Conservation (phyloP, 2,888 invertebrate genomes). For the Sthenelais limicola region DNA sequence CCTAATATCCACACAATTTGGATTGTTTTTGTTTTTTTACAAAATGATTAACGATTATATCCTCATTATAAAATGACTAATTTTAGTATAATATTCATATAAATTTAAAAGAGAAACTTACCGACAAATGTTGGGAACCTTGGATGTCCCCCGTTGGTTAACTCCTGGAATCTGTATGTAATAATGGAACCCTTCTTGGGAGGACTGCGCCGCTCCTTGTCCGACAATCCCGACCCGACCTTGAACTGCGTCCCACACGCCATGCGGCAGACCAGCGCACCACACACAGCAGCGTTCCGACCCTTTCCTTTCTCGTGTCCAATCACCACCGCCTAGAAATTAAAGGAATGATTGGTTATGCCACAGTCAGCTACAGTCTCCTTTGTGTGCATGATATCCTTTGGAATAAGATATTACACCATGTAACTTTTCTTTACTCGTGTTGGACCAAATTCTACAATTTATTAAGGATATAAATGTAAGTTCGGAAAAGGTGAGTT, state of each 20-base stretch:
- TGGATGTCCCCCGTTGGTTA: slow-evolving; percentile 64
- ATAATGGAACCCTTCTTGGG: slow-evolving; percentile 69
- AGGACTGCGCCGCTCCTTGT: slow-evolving; percentile 63
- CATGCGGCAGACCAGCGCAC: slow-evolving; percentile 65
- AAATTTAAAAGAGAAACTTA: slow-evolving; percentile 40
- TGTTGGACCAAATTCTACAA: no score
- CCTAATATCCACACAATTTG: neutral
- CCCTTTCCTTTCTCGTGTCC: slow-evolving; percentile 66
- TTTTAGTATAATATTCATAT: neutral
- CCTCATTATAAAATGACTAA: neutral
- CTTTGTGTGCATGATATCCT: no score
- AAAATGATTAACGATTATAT: neutral
- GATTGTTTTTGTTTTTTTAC: neutral
- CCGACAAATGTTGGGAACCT: slow-evolving; percentile 67
- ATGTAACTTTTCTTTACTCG: no score
- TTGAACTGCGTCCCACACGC: slow-evolving; percentile 66
- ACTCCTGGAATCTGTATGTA: slow-evolving; percentile 70
- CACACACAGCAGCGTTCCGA: slow-evolving; percentile 57
- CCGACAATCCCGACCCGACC: slow-evolving; percentile 67
- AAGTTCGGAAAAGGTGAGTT: no score
- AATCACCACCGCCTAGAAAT: slow-evolving; percentile 67
- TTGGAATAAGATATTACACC: no score
- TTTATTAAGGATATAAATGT: no score
- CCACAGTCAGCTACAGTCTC: no score
- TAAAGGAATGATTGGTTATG: no score